Conservation (phyloP, 2,797 vertebrate species). For the Eleutherodactylus coqui region DNA sequence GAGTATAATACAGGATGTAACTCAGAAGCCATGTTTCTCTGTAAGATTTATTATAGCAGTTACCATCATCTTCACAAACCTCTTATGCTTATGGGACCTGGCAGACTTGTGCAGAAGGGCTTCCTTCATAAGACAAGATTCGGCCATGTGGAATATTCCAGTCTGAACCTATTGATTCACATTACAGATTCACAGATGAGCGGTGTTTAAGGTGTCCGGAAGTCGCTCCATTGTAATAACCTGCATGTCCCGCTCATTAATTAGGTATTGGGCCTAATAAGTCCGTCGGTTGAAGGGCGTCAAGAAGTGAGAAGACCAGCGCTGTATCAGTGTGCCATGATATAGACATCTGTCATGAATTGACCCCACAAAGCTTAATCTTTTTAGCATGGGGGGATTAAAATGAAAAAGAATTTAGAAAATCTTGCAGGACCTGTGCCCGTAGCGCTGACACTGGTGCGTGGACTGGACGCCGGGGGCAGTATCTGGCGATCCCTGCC, state of each 20-base stretch:
- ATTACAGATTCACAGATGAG: not conserved
- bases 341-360: not conserved
- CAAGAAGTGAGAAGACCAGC: not conserved
- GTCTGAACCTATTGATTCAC: no score
- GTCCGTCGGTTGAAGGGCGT: not conserved
- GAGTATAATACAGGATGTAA: no score
- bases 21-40: no score
- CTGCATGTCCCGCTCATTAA: not conserved
- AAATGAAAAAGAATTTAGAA: not conserved
- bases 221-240: not conserved
- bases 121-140: no score
- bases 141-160: no score
- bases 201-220: not conserved
- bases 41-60: no score
- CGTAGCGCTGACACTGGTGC: conserved; percentile 17
- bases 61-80: no score
- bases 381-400: not conserved
- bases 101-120: no score
- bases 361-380: not conserved
- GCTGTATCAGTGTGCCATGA: not conserved
- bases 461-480: conserved; percentile 8
- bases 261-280: not conserved
- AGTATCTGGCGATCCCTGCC: conserved; percentile 43
- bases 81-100: no score
- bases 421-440: not conserved